Conservation (phyloP, 1,140 invertebrate genomes). For the Coptotermes formosanus region DNA sequence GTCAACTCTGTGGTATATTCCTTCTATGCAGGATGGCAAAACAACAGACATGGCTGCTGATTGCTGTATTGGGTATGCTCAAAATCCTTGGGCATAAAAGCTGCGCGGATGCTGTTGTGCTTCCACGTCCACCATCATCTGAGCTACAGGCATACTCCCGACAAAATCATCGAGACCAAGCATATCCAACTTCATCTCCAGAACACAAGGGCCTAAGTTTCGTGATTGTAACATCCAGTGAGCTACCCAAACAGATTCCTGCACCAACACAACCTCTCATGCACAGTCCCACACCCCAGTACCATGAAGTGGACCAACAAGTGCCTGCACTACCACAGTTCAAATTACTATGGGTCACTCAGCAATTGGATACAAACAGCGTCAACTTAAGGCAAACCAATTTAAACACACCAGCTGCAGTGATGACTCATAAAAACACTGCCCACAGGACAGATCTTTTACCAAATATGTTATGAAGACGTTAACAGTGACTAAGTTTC, state of each 20-base stretch:
- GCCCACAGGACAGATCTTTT: not conserved
- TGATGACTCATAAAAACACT: not conserved
- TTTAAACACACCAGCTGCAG: not conserved
- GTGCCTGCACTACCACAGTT: not conserved
- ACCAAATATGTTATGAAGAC: not conserved
- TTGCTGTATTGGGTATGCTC: not conserved
- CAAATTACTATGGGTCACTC: not conserved
- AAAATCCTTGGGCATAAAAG: not conserved
- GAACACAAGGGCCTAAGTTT: conserved; percentile 29
- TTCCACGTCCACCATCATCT: conserved; percentile 45
- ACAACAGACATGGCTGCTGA: not conserved
- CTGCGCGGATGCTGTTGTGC: conserved; percentile 43
- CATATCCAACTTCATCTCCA: conserved; percentile 22
- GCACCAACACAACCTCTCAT: conserved; percentile 44
- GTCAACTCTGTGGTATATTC: not conserved
- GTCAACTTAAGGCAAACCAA: not conserved
- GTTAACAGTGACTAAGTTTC: not conserved
- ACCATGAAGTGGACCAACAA: conserved; percentile 31
- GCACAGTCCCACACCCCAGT: conserved; percentile 38
- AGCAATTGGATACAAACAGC: not conserved
- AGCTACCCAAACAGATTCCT: conserved; percentile 51
- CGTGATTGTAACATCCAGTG: conserved; percentile 48
- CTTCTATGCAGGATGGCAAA: not conserved
- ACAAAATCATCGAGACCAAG: not conserved
- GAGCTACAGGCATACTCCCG: conserved; percentile 18